These are phyloP conservation scores for Platalea minor DNA, from an alignment of 2,797 vertebrate species.

Conservation along the genomic window DNA sequence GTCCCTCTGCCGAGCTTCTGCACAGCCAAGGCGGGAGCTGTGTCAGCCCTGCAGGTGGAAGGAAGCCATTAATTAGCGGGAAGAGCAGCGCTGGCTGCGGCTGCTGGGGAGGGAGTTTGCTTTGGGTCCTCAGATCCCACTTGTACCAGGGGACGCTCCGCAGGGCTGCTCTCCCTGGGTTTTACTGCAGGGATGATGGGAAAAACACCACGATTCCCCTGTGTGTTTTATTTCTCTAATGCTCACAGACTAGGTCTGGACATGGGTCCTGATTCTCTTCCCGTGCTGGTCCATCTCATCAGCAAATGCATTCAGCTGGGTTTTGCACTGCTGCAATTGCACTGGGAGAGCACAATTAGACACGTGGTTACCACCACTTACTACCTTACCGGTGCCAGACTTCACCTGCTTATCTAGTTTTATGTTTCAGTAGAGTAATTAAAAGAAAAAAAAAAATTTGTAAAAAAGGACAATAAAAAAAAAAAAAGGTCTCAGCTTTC, in stretches of 20 bases:
- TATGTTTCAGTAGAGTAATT: not conserved
- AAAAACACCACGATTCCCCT: fast-evolving
- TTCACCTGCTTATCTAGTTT: not conserved
- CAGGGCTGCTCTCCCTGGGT: not conserved
- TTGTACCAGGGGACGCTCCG: not conserved
- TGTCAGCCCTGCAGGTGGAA: conserved; percentile 50
- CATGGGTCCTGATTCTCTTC: not conserved
- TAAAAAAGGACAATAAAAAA: not conserved
- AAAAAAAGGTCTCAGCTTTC: not conserved
- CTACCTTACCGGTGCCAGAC: not conserved
- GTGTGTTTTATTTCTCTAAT: not conserved
- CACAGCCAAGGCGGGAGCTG: not conserved
- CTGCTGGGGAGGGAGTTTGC: not conserved
- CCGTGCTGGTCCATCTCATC: not conserved
- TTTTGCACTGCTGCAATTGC: not conserved
- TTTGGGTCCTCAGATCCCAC: not conserved
- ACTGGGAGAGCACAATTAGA: not conserved
- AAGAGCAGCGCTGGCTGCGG: not conserved
- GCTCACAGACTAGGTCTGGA: not conserved
- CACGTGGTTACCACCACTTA: not conserved
- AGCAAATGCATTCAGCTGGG: not conserved
- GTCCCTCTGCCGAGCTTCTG: not conserved
- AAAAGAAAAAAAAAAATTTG: not conserved
- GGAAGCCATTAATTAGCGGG: conserved; percentile 64
- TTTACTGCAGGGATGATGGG: not conserved